Base-by-base conservation (phyloP, 1,140 invertebrate genomes). In the Papilio polyxenes region DNA sequence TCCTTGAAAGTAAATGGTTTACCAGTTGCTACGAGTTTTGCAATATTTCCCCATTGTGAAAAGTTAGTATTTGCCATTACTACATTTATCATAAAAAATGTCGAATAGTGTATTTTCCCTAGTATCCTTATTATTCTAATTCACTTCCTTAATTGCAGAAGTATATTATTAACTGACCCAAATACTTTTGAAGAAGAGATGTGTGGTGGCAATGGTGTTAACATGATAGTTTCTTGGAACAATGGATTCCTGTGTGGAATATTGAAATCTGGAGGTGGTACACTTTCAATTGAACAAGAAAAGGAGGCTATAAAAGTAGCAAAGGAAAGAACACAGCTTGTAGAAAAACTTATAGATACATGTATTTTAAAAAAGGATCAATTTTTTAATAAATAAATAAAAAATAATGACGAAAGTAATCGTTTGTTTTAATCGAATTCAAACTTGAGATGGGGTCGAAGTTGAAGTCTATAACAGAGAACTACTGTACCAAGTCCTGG, bases 1-100 rank as follows among this genome's bases (percentile, higher is more conserved):
- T 90, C 91, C 40, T 88, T 98, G 81, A 94, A 95, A 74, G 82
- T 97, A 2, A 89, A 94, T 86, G 95, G 93, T 81, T 89, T 95
- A 65, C 96, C 97, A 72, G 95, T 97, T n/a, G 95, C 96, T 37
- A 96, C 96, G 76, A 97, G 97, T 72, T 97, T 97, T 95, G 96
- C 96, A 44, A 91, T 97, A 84, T 97, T 90, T 86, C 88, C 78
- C 31, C 31, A 48, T 48, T 69, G n/a, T 49, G 78, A 80, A 48
- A 65, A 40, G 78, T 80, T 80, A 10, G 75, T 77, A 77, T 15
- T 40, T 37, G 6, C n/a, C n/a, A 37, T 69, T 37, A 69, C 23
- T 69, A 31, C 23, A 31, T 31, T 31, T 31, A 31, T 31, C 23
- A 31, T 31, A 31, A 13, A 69, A 69, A 23, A 15, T 13, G 15